Evolutionary conservation across 2,888 invertebrate species (phyloP).

Genomic region (Imbricaverruca yamaguchii): DNA sequence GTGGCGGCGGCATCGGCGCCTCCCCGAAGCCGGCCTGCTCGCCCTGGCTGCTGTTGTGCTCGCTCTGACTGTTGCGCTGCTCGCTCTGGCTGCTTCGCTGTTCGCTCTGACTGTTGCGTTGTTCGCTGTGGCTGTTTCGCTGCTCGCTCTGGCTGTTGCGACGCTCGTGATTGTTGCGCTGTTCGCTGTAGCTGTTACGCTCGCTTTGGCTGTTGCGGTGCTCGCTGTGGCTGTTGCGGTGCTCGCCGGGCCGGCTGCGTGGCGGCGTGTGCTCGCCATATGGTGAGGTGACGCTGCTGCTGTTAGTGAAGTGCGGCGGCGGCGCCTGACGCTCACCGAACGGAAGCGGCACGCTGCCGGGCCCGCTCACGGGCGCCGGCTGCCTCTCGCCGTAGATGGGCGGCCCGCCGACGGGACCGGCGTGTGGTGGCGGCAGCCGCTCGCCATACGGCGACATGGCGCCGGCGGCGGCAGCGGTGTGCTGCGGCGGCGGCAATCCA

Average conservation of each 20-base stretch:
- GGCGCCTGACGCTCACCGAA: background rate
- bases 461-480: background rate
- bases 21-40: conserved; percentile 35
- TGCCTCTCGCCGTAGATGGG: too few species aligned
- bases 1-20: conserved; percentile 34
- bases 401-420: background rate
- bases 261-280: background rate
- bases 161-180: too few species aligned
- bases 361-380: too few species aligned
- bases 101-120: too few species aligned
- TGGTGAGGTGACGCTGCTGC: background rate
- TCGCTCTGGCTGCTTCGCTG: conserved; percentile 35
- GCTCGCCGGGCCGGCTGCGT: background rate
- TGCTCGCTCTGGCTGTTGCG: background rate
- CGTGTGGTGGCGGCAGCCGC: background rate
- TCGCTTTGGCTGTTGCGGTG: too few species aligned
- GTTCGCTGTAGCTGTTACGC: conserved; percentile 21
- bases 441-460: background rate
- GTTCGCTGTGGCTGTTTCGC: conserved; percentile 26
- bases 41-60: conserved; percentile 29
- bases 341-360: background rate
- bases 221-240: background rate
- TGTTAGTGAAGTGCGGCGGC: background rate
- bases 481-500: background rate
- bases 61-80: conserved; percentile 36